A percentile compares a stretch with the other conserved stretches of the same genome.
Evolutionary conservation across 2,113 vertebrate species (phyloP).

Genomic region (Chroicocephalus ridibundus): DNA sequence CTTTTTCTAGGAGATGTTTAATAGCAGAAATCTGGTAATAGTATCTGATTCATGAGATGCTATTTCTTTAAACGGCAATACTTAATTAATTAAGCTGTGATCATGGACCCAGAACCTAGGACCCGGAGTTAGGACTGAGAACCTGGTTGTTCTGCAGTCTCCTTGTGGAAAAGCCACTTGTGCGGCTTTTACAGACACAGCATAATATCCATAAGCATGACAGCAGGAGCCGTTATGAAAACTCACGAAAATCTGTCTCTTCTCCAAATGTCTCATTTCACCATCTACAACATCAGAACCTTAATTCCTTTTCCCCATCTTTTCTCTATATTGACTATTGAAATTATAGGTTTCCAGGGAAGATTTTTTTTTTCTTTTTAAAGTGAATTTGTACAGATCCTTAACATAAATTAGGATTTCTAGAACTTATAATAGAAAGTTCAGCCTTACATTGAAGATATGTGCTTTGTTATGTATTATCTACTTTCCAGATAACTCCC

Average conservation of each 20-base stretch:
- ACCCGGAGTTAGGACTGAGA: not conserved
- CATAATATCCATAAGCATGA: rapidly evolving
- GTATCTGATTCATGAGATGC: not conserved
- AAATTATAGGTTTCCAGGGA: not conserved
- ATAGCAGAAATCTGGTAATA: not conserved
- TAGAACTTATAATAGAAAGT: not conserved
- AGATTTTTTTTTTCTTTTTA: not conserved
- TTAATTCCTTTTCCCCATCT: not conserved
- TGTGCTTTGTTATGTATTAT: not conserved
- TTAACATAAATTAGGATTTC: not conserved
- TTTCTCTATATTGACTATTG: not conserved
- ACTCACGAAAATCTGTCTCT: not conserved
- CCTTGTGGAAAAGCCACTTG: not conserved
- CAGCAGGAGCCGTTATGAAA: not conserved
- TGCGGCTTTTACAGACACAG: not conserved
- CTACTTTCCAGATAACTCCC: not conserved
- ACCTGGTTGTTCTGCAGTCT: not conserved
- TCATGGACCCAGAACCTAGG: not conserved
- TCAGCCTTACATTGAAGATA: not conserved
- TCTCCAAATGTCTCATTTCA: not conserved
- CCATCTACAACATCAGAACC: not conserved
- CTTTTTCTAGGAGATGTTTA: not conserved
- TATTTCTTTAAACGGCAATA: not conserved
- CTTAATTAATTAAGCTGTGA: not conserved
- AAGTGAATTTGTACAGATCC: not conserved